phyloP scores from a whole-genome alignment of 1,140 invertebrate genomes.

The Penaeus indicus region DNA sequence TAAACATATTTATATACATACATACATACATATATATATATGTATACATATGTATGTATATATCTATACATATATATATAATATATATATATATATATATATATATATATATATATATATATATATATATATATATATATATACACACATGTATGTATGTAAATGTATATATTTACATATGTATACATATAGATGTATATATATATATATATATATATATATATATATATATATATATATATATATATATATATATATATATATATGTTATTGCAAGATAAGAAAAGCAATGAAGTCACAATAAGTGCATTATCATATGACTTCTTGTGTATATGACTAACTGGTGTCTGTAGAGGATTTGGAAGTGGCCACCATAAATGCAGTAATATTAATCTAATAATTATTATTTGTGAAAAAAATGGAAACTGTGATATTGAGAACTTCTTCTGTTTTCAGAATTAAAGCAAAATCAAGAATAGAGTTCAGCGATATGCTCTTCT shows the following conservation, averaged over 20 bases:
- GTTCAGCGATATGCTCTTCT: slow-evolving; percentile 81
- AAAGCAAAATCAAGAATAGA: slow-evolving; percentile 73
- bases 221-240: too few species aligned
- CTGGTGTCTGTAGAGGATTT: background rate
- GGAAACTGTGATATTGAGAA: background rate
- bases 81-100: too few species aligned
- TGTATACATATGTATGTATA: too few species aligned
- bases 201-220: too few species aligned
- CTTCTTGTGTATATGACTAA: background rate
- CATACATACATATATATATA: too few species aligned
- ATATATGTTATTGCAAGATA: background rate
- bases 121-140: background rate
- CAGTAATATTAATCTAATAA: background rate
- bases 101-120: too few species aligned
- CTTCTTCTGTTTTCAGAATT: slow-evolving; percentile 73
- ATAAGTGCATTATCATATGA: background rate
- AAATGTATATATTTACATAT: too few species aligned
- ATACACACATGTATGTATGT: background rate
- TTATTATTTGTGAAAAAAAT: background rate
- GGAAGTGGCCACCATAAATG: too few species aligned
- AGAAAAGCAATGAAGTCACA: background rate
- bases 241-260: slow-evolving; percentile 33
- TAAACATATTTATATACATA: too few species aligned
- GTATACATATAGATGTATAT: too few species aligned
- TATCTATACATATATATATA: too few species aligned